A percentile compares a stretch with the other conserved stretches of the same genome.
Conservation (phyloP, 2,888 invertebrate species). For the Scaeva pyrastri region DNA sequence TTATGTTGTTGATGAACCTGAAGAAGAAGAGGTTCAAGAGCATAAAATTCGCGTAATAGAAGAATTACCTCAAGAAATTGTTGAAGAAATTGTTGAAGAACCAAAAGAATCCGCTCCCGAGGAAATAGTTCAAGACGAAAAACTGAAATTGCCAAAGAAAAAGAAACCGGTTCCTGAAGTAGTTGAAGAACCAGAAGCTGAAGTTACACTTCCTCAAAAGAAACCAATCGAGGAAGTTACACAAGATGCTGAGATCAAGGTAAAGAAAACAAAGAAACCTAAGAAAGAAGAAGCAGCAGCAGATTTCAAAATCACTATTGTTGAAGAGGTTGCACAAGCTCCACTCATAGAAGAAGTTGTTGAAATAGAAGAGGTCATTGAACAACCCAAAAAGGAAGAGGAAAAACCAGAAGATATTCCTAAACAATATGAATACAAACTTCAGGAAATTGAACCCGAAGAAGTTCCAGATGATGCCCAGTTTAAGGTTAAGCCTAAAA, state of each 20-base stretch:
- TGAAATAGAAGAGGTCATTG: slow-evolving; percentile 77
- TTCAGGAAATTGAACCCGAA: slow-evolving; percentile 69
- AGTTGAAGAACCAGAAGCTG: slow-evolving; percentile 79
- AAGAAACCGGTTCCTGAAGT: slow-evolving; percentile 78
- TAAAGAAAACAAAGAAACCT: slow-evolving; percentile 79
- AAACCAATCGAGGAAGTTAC: slow-evolving; percentile 78
- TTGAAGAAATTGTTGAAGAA: slow-evolving; percentile 62
- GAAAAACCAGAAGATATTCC: slow-evolving; percentile 73
- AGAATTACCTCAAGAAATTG: slow-evolving; percentile 77
- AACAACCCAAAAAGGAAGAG: slow-evolving; percentile 78
- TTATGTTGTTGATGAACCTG: slow-evolving; percentile 79
- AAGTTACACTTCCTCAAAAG: slow-evolving; percentile 80
- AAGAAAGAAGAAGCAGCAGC: slow-evolving; percentile 79
- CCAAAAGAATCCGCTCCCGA: slow-evolving; percentile 74
- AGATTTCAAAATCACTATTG: slow-evolving; percentile 78
- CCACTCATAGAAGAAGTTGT: slow-evolving; percentile 64
- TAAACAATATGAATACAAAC: slow-evolving; percentile 51
- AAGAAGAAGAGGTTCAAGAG: slow-evolving; percentile 80
- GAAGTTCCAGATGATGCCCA: slow-evolving; percentile 79
- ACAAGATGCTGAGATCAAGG: slow-evolving; percentile 66
- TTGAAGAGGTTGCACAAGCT: slow-evolving; percentile 67
- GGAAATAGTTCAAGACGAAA: slow-evolving; percentile 77
- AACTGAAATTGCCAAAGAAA: slow-evolving; percentile 79
- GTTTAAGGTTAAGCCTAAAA: slow-evolving; percentile 79
- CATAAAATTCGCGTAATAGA: slow-evolving; percentile 79